These are phyloP conservation scores for Drosophila parabipectinata DNA, from an alignment of 1,140 invertebrate species.

Conservation along the genomic window DNA sequence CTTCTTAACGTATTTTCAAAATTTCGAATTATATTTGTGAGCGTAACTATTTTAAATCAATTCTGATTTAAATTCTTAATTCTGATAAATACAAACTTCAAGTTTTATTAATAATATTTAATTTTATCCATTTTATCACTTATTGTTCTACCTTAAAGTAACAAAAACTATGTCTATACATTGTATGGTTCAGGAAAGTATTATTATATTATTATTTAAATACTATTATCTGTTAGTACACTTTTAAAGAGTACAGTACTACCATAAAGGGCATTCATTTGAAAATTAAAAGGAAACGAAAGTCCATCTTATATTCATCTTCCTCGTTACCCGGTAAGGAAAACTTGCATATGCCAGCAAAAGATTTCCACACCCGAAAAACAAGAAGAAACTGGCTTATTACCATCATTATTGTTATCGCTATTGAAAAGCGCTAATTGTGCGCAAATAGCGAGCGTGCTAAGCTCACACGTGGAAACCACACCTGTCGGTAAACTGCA, in stretches of 20 bases:
- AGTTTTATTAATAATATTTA: no score
- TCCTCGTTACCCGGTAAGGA: neutral
- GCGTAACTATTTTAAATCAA: no score
- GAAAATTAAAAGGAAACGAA: neutral
- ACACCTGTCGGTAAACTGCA: slow-evolving; percentile 32
- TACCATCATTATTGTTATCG: slow-evolving; percentile 49
- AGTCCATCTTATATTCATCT: neutral
- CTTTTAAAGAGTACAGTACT: no score
- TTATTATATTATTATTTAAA: no score
- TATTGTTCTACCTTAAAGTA: no score
- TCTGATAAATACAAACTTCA: no score
- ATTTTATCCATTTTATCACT: no score
- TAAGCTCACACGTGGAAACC: slow-evolving; percentile 49
- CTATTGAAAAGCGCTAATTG: slow-evolving; percentile 75
- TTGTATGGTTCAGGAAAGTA: no score
- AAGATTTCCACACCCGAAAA: slow-evolving; percentile 39
- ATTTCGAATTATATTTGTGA: neutral
- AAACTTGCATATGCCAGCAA: slow-evolving; percentile 46
- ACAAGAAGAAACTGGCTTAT: slow-evolving; percentile 39
- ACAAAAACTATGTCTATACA: no score
- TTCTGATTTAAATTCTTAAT: no score
- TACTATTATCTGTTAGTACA: no score
- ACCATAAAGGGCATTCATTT: neutral
- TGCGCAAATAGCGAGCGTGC: slow-evolving; percentile 67
- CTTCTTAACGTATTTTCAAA: neutral